Conservation (phyloP, 2,888 invertebrate genomes). For the Apoda limacodes region DNA sequence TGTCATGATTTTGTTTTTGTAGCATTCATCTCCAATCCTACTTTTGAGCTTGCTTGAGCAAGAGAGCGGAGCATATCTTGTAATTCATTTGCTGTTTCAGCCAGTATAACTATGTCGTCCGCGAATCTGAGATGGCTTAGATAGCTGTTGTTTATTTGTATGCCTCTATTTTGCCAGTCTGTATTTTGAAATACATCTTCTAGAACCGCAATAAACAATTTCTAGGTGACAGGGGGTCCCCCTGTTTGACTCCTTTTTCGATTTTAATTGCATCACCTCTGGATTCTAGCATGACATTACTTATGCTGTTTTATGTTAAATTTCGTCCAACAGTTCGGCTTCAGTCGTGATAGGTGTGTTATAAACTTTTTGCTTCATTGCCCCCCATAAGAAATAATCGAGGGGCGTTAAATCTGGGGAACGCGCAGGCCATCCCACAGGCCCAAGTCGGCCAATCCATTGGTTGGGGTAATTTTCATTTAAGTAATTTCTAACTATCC, state of each 20-base stretch:
- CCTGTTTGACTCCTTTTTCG: background rate
- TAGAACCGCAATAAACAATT: slow-evolving; percentile 3
- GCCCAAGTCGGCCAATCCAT: too few species aligned
- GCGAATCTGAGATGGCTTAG: slow-evolving; percentile 1
- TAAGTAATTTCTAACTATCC: too few species aligned
- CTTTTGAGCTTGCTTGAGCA: background rate
- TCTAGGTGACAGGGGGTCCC: slow-evolving; percentile 1
- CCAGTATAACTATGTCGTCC: background rate
- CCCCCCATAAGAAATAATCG: too few species aligned
- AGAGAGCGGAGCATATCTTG: slow-evolving; percentile 1
- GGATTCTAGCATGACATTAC: background rate
- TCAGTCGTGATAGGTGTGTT: too few species aligned
- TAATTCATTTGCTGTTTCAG: background rate
- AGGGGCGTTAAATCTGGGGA: too few species aligned
- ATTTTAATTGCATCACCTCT: background rate
- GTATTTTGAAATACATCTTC: slow-evolving; percentile 1
- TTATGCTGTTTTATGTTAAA: slow-evolving; percentile 3
- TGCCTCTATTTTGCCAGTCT: background rate
- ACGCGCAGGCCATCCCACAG: too few species aligned
- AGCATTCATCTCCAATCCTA: too few species aligned
- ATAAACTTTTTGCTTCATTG: too few species aligned
- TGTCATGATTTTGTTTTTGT: too few species aligned
- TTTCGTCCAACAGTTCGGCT: too few species aligned
- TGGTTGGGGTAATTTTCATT: too few species aligned
- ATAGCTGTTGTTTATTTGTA: background rate